Evolutionary conservation across 2,888 invertebrate species (phyloP).

Genomic region (Monopis laevigella): DNA sequence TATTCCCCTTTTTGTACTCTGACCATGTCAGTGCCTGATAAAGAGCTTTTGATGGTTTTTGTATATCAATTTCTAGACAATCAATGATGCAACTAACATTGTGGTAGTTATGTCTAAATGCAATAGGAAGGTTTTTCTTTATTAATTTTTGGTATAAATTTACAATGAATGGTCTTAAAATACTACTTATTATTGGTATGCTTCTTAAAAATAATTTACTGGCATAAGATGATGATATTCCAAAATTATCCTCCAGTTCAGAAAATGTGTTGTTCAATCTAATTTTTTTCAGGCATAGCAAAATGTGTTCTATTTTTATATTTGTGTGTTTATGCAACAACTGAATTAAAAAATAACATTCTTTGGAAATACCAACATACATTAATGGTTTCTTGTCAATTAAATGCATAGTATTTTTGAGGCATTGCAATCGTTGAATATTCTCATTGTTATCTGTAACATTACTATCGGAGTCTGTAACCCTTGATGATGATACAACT

Average conservation of each 20-base stretch:
- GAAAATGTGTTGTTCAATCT: constrained; percentile 10
- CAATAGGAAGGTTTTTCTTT: constrained; percentile 9
- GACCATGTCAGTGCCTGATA: constrained; percentile 12
- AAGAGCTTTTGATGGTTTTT: constrained; percentile 13
- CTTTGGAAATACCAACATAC: constrained; percentile 3
- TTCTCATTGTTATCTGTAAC: not conserved
- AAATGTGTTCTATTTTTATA: constrained; percentile 7
- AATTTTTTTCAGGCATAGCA: constrained; percentile 12
- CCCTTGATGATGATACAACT: not conserved
- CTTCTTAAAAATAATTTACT: constrained; percentile 6
- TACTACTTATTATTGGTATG: constrained; percentile 3
- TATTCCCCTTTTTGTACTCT: constrained; percentile 12
- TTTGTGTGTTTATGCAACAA: constrained; percentile 5
- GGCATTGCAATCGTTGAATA: not conserved
- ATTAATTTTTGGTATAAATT: constrained; percentile 5
- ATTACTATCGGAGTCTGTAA: constrained; percentile 1
- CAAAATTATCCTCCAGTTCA: constrained; percentile 8
- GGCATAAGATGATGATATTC: not conserved
- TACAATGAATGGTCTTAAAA: constrained; percentile 7
- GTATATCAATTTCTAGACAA: constrained; percentile 13
- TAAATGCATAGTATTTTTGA: not conserved
- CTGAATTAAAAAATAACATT: not conserved
- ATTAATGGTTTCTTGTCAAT: not conserved
- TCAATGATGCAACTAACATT: constrained; percentile 13
- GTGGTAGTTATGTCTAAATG: constrained; percentile 10